These are phyloP conservation scores for Phataginus tetradactyla DNA, from an alignment of 2,797 vertebrate genomes.

Conservation along the genomic window DNA sequence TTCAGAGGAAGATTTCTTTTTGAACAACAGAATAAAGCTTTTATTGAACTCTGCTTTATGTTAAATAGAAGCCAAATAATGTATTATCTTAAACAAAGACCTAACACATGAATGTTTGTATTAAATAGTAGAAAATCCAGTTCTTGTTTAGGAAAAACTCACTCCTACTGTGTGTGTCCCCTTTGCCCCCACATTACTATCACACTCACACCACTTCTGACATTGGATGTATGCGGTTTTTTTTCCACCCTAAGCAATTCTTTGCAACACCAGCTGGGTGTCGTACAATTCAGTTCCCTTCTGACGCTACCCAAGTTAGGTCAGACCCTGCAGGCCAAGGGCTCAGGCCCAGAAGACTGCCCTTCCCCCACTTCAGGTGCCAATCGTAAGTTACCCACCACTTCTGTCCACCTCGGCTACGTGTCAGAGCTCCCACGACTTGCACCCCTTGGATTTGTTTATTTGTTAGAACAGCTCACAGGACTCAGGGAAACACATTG, in stretches of 20 bases:
- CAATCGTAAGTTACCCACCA: not conserved
- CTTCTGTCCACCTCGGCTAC: not conserved
- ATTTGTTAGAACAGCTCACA: not conserved
- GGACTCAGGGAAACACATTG: not conserved
- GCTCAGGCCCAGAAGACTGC: not conserved
- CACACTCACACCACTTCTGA: not conserved
- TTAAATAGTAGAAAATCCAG: not conserved
- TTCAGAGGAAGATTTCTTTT: not conserved
- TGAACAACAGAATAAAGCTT: not conserved
- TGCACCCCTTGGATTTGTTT: not conserved
- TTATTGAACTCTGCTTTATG: not conserved
- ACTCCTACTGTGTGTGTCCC: not conserved
- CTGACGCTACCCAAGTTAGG: not conserved
- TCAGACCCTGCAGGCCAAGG: not conserved
- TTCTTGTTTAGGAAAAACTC: not conserved
- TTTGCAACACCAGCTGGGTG: not conserved
- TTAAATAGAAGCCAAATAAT: not conserved
- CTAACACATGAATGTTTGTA: not conserved
- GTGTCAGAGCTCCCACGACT: not conserved
- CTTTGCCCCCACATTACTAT: not conserved
- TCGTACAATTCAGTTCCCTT: not conserved
- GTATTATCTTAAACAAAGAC: not conserved
- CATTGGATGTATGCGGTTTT: too few relatives aligned
- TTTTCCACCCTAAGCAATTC: not conserved
- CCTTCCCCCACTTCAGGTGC: not conserved